Percentiles rank a stretch among this genome's conserved stretches.
Conservation (phyloP, 2,113 vertebrate genomes). For the Elaphurus davidianus region DNA sequence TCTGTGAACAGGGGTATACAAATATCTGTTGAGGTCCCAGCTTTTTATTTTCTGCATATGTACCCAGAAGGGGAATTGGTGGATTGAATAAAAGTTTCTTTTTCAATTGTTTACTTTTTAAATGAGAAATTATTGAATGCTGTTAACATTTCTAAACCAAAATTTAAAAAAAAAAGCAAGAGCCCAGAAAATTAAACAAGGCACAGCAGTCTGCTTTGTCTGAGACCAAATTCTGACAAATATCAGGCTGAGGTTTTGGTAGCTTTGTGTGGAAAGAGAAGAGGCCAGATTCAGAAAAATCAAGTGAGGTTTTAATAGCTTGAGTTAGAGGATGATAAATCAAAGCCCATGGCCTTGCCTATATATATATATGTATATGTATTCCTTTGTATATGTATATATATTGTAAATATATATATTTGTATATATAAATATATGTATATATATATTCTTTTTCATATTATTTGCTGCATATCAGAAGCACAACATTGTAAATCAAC, state of each 20-base stretch:
- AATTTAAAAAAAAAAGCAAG: not conserved
- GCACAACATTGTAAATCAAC: not conserved
- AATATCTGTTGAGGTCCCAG: not conserved
- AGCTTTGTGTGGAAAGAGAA: not conserved
- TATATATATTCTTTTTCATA: not conserved
- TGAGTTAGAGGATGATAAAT: not conserved
- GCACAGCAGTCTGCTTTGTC: not conserved
- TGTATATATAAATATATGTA: not conserved
- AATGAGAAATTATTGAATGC: not conserved
- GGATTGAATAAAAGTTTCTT: not conserved
- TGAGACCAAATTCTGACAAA: not conserved
- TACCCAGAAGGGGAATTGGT: not conserved
- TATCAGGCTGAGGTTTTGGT: not conserved
- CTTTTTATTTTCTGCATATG: not conserved
- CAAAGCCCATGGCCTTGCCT: not conserved
- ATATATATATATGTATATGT: not conserved
- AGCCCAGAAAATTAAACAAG: not conserved
- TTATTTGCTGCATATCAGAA: not conserved
- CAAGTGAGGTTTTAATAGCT: not conserved
- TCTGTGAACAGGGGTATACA: not conserved
- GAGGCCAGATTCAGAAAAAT: not conserved
- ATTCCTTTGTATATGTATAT: not conserved
- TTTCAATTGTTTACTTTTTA: not conserved
- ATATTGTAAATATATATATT: not conserved
- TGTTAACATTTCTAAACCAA: not conserved